Evolutionary conservation across 2,113 vertebrate genomes (phyloP).

Genomic region (Gymnogyps californianus): DNA sequence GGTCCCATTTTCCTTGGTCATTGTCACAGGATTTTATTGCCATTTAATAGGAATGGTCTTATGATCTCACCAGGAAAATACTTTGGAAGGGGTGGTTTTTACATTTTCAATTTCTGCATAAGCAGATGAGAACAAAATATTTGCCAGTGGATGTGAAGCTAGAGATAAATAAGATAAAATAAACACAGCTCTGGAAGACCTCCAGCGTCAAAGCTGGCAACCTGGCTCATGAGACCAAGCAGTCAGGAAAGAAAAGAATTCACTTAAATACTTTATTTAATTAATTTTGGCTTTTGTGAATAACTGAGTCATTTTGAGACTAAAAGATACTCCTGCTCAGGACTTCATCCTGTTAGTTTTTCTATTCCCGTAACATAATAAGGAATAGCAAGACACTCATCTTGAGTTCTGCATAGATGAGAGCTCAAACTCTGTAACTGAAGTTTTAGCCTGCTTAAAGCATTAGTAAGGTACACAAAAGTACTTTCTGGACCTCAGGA

Average conservation of each 20-base stretch:
- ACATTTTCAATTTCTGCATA: not conserved
- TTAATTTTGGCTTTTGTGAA: not conserved
- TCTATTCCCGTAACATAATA: not conserved
- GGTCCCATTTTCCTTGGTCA: not conserved
- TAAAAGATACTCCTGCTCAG: not conserved
- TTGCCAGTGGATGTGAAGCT: not conserved
- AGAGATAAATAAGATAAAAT: not conserved
- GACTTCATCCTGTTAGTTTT: not conserved
- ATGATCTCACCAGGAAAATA: not conserved
- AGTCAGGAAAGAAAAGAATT: not conserved
- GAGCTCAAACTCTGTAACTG: not conserved
- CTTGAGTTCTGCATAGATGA: not conserved
- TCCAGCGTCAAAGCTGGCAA: not conserved
- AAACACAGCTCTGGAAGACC: not conserved
- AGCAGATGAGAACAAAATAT: not conserved
- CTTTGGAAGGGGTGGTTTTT: not conserved
- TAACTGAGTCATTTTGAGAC: not conserved
- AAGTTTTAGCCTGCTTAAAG: not conserved
- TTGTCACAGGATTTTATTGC: not conserved
- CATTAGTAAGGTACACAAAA: not conserved
- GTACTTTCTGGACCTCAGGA: not conserved
- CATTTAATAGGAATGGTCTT: not conserved
- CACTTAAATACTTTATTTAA: not conserved
- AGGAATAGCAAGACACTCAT: not conserved
- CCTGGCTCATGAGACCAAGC: not conserved